Evolutionary conservation across 2,888 invertebrate genomes (phyloP).

Genomic region (Sesia bembeciformis): DNA sequence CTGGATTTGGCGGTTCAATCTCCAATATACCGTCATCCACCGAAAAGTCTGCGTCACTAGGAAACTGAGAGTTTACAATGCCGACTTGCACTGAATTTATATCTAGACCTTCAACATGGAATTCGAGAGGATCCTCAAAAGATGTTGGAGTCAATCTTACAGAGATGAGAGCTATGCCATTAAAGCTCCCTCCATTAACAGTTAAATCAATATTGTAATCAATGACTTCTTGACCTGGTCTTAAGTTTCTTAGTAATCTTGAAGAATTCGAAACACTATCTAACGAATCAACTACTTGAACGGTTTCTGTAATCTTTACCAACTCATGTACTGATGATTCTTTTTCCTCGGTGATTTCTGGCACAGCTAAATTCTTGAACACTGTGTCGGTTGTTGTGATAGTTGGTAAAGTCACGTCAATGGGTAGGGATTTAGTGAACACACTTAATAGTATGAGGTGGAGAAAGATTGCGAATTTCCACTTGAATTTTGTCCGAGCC

Average conservation of each 20-base stretch:
- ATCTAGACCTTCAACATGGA: constrained; percentile 25
- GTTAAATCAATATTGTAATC: constrained; percentile 32
- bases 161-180: constrained; percentile 30
- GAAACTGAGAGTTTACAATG: constrained; percentile 22
- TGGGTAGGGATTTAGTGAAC: constrained; percentile 30
- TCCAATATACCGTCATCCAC: constrained; percentile 21
- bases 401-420: constrained; percentile 1
- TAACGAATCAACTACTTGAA: not conserved
- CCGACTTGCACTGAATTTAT: constrained; percentile 28
- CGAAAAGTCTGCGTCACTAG: constrained; percentile 12
- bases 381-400: constrained; percentile 1
- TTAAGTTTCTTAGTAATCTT: constrained; percentile 9
- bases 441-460: constrained; percentile 26
- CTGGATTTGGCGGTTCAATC: constrained; percentile 18
- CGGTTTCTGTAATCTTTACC: not conserved
- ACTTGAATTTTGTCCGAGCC: constrained; percentile 39
- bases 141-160: constrained; percentile 19
- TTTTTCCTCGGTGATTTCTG: not conserved
- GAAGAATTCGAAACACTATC: not conserved
- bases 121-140: constrained; percentile 22
- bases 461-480: constrained; percentile 28
- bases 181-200: constrained; percentile 22
- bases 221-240: constrained; percentile 30
- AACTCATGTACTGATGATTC: not conserved
- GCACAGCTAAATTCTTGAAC: not conserved